phyloP scores from a whole-genome alignment of 1,140 invertebrate species.

The Propsilocerus akamusi region DNA sequence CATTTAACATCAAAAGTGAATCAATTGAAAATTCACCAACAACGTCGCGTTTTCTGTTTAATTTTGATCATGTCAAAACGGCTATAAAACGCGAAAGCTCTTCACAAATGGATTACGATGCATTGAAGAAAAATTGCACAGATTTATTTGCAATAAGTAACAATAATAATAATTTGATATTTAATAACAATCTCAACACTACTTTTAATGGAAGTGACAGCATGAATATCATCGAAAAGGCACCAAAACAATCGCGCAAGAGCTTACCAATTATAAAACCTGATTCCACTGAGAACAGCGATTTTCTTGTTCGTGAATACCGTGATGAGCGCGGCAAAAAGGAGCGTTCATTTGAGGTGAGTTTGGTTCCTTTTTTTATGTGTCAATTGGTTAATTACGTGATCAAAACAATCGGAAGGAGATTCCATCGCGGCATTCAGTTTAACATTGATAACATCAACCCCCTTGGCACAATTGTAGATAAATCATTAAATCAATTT shows the following conservation, averaged over 20 bases:
- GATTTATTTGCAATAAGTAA: background rate
- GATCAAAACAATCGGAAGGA: too few species aligned
- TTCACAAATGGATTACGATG: background rate
- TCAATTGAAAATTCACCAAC: background rate
- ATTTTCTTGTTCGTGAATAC: background rate
- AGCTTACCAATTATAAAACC: background rate
- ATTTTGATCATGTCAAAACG: background rate
- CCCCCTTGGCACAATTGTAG: too few species aligned
- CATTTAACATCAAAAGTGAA: background rate
- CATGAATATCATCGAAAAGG: background rate
- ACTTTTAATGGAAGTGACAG: background rate
- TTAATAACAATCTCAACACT: background rate
- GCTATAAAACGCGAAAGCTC: background rate
- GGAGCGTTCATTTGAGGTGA: background rate
- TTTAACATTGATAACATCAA: too few species aligned
- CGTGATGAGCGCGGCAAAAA: background rate
- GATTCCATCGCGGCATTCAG: too few species aligned
- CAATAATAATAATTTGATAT: background rate
- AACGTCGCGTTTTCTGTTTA: background rate
- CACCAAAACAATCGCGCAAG: background rate
- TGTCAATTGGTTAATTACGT: constrained; percentile 1
- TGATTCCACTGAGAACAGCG: background rate
- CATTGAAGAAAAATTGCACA: background rate
- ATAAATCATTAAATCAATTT: too few species aligned
- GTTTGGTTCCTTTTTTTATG: background rate